Base-by-base conservation (phyloP, 1,140 invertebrate genomes). In the Holotrichia oblita region DNA sequence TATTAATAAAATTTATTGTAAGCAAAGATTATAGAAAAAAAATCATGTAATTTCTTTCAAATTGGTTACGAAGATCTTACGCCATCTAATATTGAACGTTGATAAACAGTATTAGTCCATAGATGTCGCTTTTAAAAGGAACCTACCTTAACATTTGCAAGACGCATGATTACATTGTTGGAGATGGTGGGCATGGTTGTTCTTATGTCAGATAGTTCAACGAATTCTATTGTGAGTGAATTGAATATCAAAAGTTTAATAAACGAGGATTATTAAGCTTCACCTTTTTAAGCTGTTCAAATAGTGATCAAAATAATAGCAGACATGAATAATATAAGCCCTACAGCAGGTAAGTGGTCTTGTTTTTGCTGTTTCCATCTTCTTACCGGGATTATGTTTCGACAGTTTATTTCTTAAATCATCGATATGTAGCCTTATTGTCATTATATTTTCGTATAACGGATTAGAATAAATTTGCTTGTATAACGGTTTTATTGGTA, bases 171-270 rank as follows among this genome's bases (percentile, higher is more conserved):
- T 64, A n/a, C 24, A 27, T 17, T 64, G 61, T 12, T 12, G 12
- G 44, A 48, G 3, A 64, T 64, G 61, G 17, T 20, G 61, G 61
- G 61, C 24, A 64, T 4, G 61, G 61, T 64, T 64, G 4, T 22
- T 1, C 61, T n/a, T n/a, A n/a, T 64, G 3, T 64, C 61, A 64
- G 10, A 6, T 6, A 20, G 17, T 64, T 64, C 24, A 22, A 20
- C 22, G 22, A 64, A 20, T 64, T 64, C n/a, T 10, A 64, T 27
- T 64, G 61, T 64, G 61, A 22, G 61, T 64, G 6, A 17, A 20
- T 64, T 64, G 61, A 27, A 64, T 64, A 20, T 64, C 61, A 64
- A 64, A 64, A 64, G 61, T 17, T 64, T 64, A 64, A 17, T 64
- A 64, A 64, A 64, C 61, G 22, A 64, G 22, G 9, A 64, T 20